Evolutionary conservation across 2,113 vertebrate genomes (phyloP), one percentile per base, ranked within the genome.

Genomic region (Proterorhinus semilunaris): DNA sequence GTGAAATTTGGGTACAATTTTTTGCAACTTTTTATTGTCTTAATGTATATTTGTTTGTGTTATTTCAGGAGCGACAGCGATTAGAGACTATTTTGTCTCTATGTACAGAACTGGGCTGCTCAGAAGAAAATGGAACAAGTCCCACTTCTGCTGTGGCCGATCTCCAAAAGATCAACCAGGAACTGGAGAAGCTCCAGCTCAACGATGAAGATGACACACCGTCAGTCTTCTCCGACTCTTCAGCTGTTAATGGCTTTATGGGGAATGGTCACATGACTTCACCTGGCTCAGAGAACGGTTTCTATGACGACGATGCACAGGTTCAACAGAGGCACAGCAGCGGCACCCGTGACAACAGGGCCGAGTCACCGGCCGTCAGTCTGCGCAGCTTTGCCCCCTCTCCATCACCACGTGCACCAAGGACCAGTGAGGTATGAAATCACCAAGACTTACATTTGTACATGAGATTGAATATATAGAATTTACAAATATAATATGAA

Each of bases 131-230:
- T 0, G 65, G 62, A 42, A 0, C 72, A n/a, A 79, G 53, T 62
- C 54, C 87, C 2, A 84, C 89, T 7, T 92, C 94, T 6, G 92
- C 95, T 0, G 95, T 97, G 57, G 93, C 95, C 0, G 95, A 96
- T 83, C 94, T 99, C 61, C 95, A 95, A 66, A 97, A 96, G 85
- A 98, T 99, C 84, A 98, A 96, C 83, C 95, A 94, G 83, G 95
- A 98, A 86, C 95, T 99, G 0, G 95, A 97, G 88, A 98, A 96
- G 53, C 94, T 99, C 65, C 95, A 95, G 75, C 85, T 98, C 47
- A 95, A 94, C 0, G 94, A 96, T 68, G 95, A 87, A 1, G 79
- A 91, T 1, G 85, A 91, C 48, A 36, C 65, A 0, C 76, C 81
- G 16, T 95, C 95, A 0, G 92, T 96, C 42, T 96, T 98, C 0